Conservation (phyloP, 2,888 invertebrate genomes). For the Mylabris sibirica region DNA sequence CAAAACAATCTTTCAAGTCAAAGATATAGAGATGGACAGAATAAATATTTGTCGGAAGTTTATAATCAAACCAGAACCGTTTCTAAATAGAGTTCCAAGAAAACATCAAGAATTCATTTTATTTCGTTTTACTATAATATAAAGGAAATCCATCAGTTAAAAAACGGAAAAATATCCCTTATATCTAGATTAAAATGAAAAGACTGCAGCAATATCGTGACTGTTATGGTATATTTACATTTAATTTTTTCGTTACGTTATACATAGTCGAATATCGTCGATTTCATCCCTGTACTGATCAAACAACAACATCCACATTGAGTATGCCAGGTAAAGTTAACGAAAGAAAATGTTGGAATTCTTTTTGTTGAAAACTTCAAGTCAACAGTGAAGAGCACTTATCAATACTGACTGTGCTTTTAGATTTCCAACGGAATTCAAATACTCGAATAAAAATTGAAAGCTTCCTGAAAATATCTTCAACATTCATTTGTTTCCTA, state of each 20-base stretch:
- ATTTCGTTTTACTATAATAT: not conserved
- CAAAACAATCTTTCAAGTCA: conserved; percentile 21
- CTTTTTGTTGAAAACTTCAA: not conserved
- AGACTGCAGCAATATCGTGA: not conserved
- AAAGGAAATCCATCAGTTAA: not conserved
- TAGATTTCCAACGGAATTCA: not conserved
- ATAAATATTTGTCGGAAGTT: conserved; percentile 23
- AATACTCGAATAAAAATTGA: not conserved
- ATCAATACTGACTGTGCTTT: not conserved
- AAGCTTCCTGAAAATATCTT: not conserved
- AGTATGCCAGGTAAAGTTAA: not conserved
- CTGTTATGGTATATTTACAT: not conserved
- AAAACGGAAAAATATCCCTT: not conserved
- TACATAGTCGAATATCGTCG: not conserved
- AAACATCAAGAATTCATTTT: not conserved
- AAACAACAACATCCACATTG: not conserved
- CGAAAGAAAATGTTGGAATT: not conserved
- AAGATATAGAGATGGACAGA: conserved; percentile 5
- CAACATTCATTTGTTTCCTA: not conserved
- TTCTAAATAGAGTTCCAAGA: not conserved
- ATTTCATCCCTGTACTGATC: not conserved
- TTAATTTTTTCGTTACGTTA: not conserved
- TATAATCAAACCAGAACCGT: conserved; percentile 13
- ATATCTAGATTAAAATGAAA: not conserved
- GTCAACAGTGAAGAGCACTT: conserved; percentile 12